These are phyloP conservation scores for Achroia grisella DNA, from an alignment of 1,140 invertebrate species.

Conservation along the genomic window DNA sequence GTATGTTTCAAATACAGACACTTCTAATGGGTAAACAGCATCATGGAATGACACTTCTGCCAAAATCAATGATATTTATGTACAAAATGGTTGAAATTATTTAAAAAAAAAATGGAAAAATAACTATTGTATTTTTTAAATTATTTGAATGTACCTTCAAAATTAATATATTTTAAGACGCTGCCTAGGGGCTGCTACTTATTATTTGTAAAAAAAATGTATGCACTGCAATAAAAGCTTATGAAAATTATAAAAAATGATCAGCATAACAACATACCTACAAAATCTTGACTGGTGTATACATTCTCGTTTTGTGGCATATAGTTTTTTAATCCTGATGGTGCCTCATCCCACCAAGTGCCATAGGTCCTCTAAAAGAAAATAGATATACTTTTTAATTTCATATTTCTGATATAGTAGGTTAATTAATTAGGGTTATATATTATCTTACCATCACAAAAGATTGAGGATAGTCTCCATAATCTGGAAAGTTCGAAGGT, in stretches of 20 bases:
- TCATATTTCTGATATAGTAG: no score
- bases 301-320: constrained; percentile 82
- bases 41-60: constrained; percentile 83
- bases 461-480: constrained; percentile 92
- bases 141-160: constrained; percentile 5
- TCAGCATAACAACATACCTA: constrained; percentile 76
- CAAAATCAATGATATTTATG: constrained; percentile 40
- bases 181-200: no score
- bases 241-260: no score
- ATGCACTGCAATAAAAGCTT: no score
- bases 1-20: constrained; percentile 91
- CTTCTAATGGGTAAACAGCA: constrained; percentile 82
- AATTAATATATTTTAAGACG: no score
- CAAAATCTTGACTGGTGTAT: constrained; percentile 87
- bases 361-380: constrained; percentile 87
- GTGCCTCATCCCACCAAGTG: constrained; percentile 89
- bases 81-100: constrained; percentile 6
- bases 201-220: no score
- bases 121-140: not conserved
- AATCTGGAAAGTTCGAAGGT: constrained; percentile 87
- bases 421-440: not conserved
- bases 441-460: constrained; percentile 85
- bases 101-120: not conserved
- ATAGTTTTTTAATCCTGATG: constrained; percentile 80
- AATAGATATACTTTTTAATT: constrained; percentile 1